These are phyloP conservation scores for Sinodicranocentrus sp. DNA, from an alignment of 2,888 invertebrate species.

Conservation along the genomic window DNA sequence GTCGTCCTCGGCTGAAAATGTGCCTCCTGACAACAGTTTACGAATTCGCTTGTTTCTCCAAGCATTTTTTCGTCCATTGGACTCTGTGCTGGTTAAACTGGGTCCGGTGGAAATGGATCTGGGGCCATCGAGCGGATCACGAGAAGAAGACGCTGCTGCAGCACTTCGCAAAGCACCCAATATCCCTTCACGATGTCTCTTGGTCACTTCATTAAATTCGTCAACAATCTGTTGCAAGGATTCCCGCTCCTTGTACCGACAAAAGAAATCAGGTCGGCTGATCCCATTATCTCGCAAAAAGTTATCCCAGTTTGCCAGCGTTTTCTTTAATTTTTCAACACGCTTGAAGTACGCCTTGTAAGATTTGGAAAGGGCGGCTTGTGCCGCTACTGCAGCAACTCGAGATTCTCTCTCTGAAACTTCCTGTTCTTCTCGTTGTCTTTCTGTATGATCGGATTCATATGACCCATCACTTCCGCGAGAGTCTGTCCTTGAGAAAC, in stretches of 20 bases:
- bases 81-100: slow-evolving; percentile 44
- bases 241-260: slow-evolving; percentile 70
- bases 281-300: slow-evolving; percentile 70
- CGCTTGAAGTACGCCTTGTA: slow-evolving; percentile 70
- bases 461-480: slow-evolving; percentile 26
- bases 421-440: slow-evolving; percentile 45
- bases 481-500: slow-evolving; percentile 52
- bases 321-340: slow-evolving; percentile 70
- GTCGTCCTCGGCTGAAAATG: slow-evolving; percentile 34
- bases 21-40: slow-evolving; percentile 51
- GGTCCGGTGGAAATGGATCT: slow-evolving; percentile 48
- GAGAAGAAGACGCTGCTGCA: slow-evolving; percentile 29
- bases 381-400: slow-evolving; percentile 48
- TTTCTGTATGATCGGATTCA: slow-evolving; percentile 47
- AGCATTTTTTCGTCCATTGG: slow-evolving; percentile 42
- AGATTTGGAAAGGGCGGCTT: slow-evolving; percentile 54
- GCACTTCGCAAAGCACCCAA: slow-evolving; percentile 47
- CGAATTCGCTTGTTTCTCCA: slow-evolving; percentile 65
- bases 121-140: background rate
- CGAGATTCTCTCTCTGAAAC: slow-evolving; percentile 41
- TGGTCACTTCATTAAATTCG: slow-evolving; percentile 71
- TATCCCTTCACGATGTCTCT: slow-evolving; percentile 70
- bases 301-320: slow-evolving; percentile 71
- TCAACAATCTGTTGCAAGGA: slow-evolving; percentile 71
- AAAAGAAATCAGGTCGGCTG: slow-evolving; percentile 70